Percentiles rank a stretch among this genome's conserved stretches.
These are phyloP conservation scores for Silvanus unidentatus DNA, from an alignment of 2,888 invertebrate species.

Conservation along the genomic window DNA sequence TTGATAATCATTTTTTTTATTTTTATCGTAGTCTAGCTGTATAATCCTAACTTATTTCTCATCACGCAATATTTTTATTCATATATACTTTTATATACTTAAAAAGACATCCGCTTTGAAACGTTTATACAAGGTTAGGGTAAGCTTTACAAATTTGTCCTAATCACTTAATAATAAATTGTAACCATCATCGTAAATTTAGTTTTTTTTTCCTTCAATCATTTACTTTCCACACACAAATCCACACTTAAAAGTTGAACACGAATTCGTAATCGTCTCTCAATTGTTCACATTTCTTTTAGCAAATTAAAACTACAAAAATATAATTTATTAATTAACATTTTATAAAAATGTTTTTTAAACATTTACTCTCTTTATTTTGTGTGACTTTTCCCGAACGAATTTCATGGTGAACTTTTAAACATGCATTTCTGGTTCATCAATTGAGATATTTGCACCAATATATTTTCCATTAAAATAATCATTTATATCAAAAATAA, in stretches of 20 bases:
- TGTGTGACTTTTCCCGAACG: no score
- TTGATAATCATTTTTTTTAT: slow-evolving; percentile 45
- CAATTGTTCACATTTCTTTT: slow-evolving; percentile 5
- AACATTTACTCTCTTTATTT: slow-evolving; percentile 7
- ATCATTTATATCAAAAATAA: slow-evolving; percentile 14
- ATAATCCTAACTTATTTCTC: slow-evolving; percentile 46
- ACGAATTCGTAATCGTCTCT: no score
- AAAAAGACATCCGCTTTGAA: slow-evolving; percentile 46
- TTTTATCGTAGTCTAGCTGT: slow-evolving; percentile 45
- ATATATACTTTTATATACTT: slow-evolving; percentile 45
- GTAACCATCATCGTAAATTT: slow-evolving; percentile 13
- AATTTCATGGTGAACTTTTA: slow-evolving; percentile 24
- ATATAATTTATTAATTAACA: slow-evolving; percentile 27
- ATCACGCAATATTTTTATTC: slow-evolving; percentile 46
- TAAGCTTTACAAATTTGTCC: slow-evolving; percentile 43
- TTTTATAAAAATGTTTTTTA: slow-evolving; percentile 12
- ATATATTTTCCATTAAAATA: slow-evolving; percentile 17
- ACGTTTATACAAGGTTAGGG: slow-evolving; percentile 43
- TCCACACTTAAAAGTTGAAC: slow-evolving; percentile 26
- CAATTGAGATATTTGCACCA: slow-evolving; percentile 31
- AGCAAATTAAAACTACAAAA: slow-evolving; percentile 39
- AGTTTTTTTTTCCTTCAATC: no score
- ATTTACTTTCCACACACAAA: no score
- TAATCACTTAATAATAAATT: slow-evolving; percentile 29
- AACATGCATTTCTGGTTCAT: slow-evolving; percentile 14